Base-by-base conservation (phyloP, 23 tunicate genomes). In the Ciona savignyi region DNA sequence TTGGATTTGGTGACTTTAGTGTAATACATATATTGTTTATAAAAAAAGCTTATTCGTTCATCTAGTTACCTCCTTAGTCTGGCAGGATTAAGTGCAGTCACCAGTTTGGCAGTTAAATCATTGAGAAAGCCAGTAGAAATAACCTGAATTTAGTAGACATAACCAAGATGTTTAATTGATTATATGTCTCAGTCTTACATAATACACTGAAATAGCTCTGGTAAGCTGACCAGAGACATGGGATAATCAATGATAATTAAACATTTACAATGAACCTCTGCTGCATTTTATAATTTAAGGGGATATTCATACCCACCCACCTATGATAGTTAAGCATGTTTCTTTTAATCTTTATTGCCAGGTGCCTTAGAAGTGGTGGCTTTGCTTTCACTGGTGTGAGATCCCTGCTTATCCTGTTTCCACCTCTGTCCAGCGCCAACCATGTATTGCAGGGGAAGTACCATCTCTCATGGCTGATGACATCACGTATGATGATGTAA, bases 401-500 rank as follows among this genome's bases (percentile, higher is more conserved):
- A 20, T 80, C 73, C 63, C 30, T 61, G 25, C 65, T 23, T 25
- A 79, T 74, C 23, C 76, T 30, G 4, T 67, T 72, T 56, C 27
- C 31, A 21, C 78, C 85, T 0, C 73, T 71, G 51, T 80, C 84
- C 51, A 85, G 32, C 19, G 86, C 83, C 62, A 91, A 60, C 96
- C 96, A 89, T 2, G 78, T 29, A 23, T 80, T 35, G 66, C 78
- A 83, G 2, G 97, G 77, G 76, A 91, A 91, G 67, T 69, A 83
- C 72, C 78, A 82, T 32, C 42, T 71, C 42, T 84, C 72, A 3
- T 76, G 72, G 23, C 32, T 72, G 2, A 62, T 84, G 72, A 85
- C 83, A 68, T 91, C 97, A 62, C 83, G 85, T 64, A 91, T 48
- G 20, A 70, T 91, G 77, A 91, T 81, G 76, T 91, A 71, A 66